phyloP scores from a whole-genome alignment of 2,113 vertebrate species.

The Antechinus flavipes region DNA sequence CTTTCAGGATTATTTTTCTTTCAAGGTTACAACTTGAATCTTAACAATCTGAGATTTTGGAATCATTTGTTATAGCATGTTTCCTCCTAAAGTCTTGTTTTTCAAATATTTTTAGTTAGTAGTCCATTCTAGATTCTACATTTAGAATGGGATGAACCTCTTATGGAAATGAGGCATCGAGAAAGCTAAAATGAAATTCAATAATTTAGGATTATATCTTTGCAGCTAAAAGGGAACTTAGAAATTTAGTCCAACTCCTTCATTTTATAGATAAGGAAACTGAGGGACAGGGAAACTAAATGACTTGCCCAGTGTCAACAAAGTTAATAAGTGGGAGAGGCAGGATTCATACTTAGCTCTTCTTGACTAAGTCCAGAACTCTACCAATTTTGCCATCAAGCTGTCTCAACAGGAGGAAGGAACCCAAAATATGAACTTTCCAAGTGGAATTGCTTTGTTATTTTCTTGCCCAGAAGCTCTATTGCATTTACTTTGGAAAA shows the following conservation, averaged over 20 bases:
- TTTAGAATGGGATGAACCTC: not conserved
- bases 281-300: not conserved
- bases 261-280: not conserved
- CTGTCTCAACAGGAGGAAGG: not conserved
- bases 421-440: not conserved
- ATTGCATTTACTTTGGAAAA: conserved; percentile 21
- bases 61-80: not conserved
- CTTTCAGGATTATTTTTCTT: not conserved
- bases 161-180: not conserved
- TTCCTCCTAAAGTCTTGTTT: not conserved
- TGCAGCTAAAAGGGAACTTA: not conserved
- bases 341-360: not conserved
- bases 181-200: not conserved
- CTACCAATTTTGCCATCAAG: not conserved
- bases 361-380: not conserved
- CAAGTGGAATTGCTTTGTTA: conserved; percentile 7
- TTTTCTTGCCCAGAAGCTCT: conserved; percentile 5
- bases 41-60: conserved; percentile 10
- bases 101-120: not conserved
- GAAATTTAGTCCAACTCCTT: not conserved
- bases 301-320: not conserved
- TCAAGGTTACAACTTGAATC: not conserved
- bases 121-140: conserved; percentile 12
- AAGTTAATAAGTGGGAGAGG: not conserved
- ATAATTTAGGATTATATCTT: not conserved